Conservation (phyloP, 1,140 invertebrate species). For the Lerema accius region DNA sequence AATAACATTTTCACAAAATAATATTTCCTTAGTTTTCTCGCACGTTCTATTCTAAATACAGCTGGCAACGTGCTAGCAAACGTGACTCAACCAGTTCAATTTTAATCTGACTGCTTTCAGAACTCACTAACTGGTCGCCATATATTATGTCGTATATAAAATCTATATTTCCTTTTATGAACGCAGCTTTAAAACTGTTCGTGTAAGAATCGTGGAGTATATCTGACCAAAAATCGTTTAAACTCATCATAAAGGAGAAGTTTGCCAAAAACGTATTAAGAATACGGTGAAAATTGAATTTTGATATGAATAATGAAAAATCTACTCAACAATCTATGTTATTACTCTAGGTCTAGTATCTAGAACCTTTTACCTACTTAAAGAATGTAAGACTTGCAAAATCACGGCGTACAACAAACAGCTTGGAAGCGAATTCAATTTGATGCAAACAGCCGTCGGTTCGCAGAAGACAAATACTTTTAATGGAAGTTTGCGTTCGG, state of each 20-base stretch:
- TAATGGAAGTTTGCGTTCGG: slow-evolving; percentile 37
- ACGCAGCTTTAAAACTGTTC: background rate
- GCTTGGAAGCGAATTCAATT: background rate
- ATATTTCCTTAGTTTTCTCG: background rate
- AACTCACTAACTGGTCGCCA: slow-evolving; percentile 7
- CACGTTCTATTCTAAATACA: slow-evolving; percentile 21
- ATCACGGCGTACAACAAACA: background rate
- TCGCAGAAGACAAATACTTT: slow-evolving; percentile 10
- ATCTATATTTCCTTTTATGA: background rate
- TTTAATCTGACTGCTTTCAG: slow-evolving; percentile 20
- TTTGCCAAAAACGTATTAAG: no score
- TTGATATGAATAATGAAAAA: background rate
- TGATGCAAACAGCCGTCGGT: background rate
- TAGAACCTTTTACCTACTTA: background rate
- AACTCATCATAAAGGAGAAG: no score
- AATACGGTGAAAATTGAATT: no score
- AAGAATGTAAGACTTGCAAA: background rate
- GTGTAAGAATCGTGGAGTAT: no score
- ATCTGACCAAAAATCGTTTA: background rate
- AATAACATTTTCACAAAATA: slow-evolving; percentile 8
- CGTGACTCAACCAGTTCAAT: slow-evolving; percentile 15
- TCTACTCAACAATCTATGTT: background rate
- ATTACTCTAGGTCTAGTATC: background rate
- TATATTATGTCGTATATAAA: slow-evolving; percentile 1
- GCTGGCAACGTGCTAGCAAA: slow-evolving; percentile 16